phyloP scores from a whole-genome alignment of 2,797 vertebrate genomes.

The Lepilemur septentrionalis region DNA sequence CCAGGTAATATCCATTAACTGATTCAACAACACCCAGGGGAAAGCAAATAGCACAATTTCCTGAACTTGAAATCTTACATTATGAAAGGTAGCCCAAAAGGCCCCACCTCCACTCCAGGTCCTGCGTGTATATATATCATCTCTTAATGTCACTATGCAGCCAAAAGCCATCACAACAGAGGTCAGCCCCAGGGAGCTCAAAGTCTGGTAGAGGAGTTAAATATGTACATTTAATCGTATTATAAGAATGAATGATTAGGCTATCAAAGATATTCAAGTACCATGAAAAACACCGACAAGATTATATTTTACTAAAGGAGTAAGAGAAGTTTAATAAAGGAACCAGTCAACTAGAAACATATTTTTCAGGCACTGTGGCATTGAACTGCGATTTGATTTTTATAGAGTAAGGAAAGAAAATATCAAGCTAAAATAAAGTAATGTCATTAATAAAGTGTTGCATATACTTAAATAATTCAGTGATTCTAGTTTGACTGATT shows the following conservation, averaged over 20 bases:
- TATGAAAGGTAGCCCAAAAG: not conserved
- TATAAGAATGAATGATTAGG: not conserved
- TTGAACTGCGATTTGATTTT: conserved; percentile 17
- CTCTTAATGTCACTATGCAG: not conserved
- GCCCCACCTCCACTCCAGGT: not conserved
- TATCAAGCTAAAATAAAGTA: not conserved
- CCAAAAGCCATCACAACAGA: not conserved
- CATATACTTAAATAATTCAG: not conserved
- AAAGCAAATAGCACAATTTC: not conserved
- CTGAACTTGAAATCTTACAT: conserved; percentile 13
- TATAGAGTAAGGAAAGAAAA: not conserved
- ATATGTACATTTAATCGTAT: not conserved
- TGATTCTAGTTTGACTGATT: not conserved
- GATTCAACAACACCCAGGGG: not conserved
- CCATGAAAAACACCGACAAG: conserved; percentile 13
- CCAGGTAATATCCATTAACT: not conserved
- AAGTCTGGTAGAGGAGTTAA: not conserved
- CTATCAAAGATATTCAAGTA: not conserved
- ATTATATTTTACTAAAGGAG: conserved; percentile 27
- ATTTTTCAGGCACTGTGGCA: not conserved
- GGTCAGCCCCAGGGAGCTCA: not conserved
- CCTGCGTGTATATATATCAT: not conserved
- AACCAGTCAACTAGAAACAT: not conserved
- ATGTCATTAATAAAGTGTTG: not conserved
- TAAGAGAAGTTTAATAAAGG: conserved; percentile 2